Evolutionary conservation across 2,888 invertebrate genomes (phyloP).

Genomic region (Polydrusus pterygomalis): DNA sequence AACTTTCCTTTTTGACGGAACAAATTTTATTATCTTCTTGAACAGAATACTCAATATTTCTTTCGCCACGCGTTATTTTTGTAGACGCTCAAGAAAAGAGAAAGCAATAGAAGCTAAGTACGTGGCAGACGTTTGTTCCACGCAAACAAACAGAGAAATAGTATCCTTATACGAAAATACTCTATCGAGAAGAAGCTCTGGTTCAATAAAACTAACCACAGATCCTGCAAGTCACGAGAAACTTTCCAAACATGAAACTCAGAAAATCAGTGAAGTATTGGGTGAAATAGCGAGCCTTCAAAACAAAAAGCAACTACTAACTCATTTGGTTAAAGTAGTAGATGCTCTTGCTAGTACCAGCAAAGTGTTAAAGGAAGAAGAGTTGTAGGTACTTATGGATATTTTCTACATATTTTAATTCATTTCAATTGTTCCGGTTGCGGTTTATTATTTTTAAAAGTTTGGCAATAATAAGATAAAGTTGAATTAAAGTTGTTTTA

Average conservation of each 20-base stretch:
- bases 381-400: neutral
- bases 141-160: constrained; percentile 28
- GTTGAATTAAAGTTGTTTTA: no score
- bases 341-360: constrained; percentile 17
- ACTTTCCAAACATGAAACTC: constrained; percentile 26
- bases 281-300: constrained; percentile 9
- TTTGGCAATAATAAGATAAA: no score
- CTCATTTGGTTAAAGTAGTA: constrained; percentile 41
- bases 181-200: constrained; percentile 7
- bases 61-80: constrained; percentile 13
- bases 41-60: neutral
- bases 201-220: no score
- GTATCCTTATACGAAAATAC: constrained; percentile 40
- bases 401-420: no score
- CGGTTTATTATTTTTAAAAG: no score
- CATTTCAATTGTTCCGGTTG: no score
- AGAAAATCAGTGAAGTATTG: constrained; percentile 26
- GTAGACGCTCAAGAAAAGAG: constrained; percentile 37
- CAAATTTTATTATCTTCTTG: no score
- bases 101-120: constrained; percentile 36
- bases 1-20: no score
- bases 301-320: constrained; percentile 38
- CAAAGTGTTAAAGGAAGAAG: neutral
- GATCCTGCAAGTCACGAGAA: constrained; percentile 9
- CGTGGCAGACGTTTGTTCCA: constrained; percentile 2